Base-by-base conservation (phyloP, 1,140 invertebrate genomes). In the Philotrypesis tridentata region DNA sequence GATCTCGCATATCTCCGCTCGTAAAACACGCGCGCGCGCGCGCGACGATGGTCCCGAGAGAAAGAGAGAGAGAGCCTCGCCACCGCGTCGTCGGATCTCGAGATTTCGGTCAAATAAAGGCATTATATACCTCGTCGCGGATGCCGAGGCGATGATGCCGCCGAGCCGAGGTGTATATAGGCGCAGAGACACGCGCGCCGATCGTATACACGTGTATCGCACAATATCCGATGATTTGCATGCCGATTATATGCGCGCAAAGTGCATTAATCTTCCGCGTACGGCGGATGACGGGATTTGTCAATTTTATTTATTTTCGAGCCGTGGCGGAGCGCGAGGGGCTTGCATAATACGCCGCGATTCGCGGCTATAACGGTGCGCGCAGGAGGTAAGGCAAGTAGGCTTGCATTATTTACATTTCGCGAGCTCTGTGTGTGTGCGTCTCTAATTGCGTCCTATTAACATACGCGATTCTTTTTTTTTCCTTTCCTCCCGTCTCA, bases 161-260 rank as follows among this genome's bases (percentile, higher is more conserved):
- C n/a, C n/a, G n/a, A n/a, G n/a, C n/a, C 37, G 25, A 14, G 21
- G 27, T 25, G 68, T 40, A n/a, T 5, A 48, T 9, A 17, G 23
- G n/a, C 9, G 63, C 3, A 23, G 6, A 17, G 12, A 29, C 23
- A 61, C 9, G 63, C 23, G n/a, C 31, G 33, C 29, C n/a, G n/a
- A n/a, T n/a, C 43, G 23, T 80, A 8, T 29, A n/a, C 2, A 14
- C 84, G 67, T 72, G 33, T 55, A 55, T 71, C 63, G 84, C 85
- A 82, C 84, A 70, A 79, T n/a, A n/a, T 83, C 63, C 80, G 61
- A 76, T 73, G 84, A 87, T 87, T 87, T 85, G 76, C 78, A 87
- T 88, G 83, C 55, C 85, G 87, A 87, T 87, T 88, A 84, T 88
- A 84, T 87, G 84, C 27, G 29, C 40, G 23, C 68, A 82, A 72